These are phyloP conservation scores for Paratrypauchen microcephalus DNA, from an alignment of 2,797 vertebrate genomes.

Conservation along the genomic window DNA sequence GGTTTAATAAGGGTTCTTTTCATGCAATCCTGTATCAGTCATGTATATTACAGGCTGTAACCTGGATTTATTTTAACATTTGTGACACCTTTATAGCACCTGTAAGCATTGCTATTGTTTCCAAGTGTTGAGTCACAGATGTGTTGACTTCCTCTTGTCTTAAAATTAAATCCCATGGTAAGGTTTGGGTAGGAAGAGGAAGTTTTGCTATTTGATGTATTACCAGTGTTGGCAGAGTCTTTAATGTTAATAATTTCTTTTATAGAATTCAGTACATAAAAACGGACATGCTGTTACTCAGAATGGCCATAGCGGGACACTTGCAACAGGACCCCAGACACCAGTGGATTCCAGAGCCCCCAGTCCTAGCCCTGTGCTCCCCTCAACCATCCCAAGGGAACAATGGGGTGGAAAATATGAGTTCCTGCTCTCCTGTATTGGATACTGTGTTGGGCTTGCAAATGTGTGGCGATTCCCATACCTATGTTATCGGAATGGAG, in stretches of 20 bases:
- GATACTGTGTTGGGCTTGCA: conserved; percentile 84
- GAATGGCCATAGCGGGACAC: conserved; percentile 42
- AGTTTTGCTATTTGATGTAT: background rate
- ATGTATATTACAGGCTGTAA: background rate
- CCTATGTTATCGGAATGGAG: conserved; percentile 87
- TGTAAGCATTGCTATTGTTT: too few species aligned
- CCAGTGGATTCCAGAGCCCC: conserved; percentile 35
- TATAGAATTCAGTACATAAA: conserved; percentile 55
- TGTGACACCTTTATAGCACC: background rate
- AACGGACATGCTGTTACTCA: conserved; percentile 49
- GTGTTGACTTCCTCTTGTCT: conserved; percentile 45
- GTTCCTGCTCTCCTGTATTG: conserved; percentile 85
- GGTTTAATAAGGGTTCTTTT: too few species aligned
- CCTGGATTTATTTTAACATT: too few species aligned
- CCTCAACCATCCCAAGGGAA: conserved; percentile 46
- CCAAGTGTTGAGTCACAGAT: background rate
- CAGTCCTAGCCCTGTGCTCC: conserved; percentile 12
- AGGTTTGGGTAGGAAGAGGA: conserved; percentile 12
- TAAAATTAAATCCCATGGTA: background rate
- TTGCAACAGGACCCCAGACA: conserved; percentile 25
- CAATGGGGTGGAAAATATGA: conserved; percentile 81
- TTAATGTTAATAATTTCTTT: background rate
- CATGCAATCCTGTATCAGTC: too few species aligned
- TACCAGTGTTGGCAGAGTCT: too few species aligned
- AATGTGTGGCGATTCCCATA: conserved; percentile 87